Evolutionary conservation across 2,888 invertebrate genomes (phyloP), one percentile per base, ranked within the genome.

Genomic region (Acleris emargana): DNA sequence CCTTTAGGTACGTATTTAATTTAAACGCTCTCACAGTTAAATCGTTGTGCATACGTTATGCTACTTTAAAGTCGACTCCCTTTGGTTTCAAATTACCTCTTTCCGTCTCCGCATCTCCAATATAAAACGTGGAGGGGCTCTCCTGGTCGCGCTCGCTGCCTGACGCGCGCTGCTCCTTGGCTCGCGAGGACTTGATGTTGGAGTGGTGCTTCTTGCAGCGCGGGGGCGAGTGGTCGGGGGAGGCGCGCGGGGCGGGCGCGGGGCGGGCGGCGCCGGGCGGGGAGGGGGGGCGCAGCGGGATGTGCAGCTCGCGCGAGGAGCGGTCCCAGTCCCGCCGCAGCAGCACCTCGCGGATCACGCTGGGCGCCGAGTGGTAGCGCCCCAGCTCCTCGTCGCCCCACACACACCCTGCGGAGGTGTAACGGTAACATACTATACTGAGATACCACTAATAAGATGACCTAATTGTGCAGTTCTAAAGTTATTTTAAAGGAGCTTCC

Each of bases 321-420:
- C 88, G 74, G 61, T 91, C 89, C 91, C 91, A 92, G 77, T 88
- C 89, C n/a, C 91, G 76, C 1, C 91, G 74, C 70, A 87, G 90
- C 1, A 89, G 62, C 3, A 91, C 87, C 67, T 91, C 90, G 71
- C 90, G 83, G 50, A 91, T 90, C 70, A 91, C 90, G 74, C 86
- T 87, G 28, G 91, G 91, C 0, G 91, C 91, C 42, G 90, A 91
- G 76, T 89, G 88, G 75, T 90, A 87, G n/a, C 88, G 83, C 0
- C 80, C 50, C 2, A 60, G 45, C 32, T 90, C 91, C 67, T 90
- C 90, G 74, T 90, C 89, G 66, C 90, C 22, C 50, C 50, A 50
- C 13, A 18, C 7, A 1, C n/a, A 43, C 13, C 42, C 58, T 57
- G 54, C 1, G 47, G n/a, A 45, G 1, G 7, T 9, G 32, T 43